phyloP scores from a whole-genome alignment of 35 echinoderm and acorn worm genomes.

The Patiria miniata region DNA sequence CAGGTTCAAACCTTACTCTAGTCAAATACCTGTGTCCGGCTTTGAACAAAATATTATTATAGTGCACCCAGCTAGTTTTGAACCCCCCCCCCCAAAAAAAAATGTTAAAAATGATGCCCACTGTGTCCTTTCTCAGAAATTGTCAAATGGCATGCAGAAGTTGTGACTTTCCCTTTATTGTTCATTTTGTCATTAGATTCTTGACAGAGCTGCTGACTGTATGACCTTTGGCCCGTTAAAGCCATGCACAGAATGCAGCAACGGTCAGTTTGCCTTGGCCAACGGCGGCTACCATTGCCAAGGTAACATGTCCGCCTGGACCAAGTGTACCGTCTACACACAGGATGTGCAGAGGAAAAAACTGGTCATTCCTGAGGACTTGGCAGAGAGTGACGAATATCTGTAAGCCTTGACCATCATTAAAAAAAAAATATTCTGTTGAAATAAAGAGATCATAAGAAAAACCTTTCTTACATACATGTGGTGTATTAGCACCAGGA shows the following conservation, averaged over 20 bases:
- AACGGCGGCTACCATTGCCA: constrained; percentile 64
- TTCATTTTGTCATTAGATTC: constrained; percentile 50
- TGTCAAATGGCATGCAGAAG: too few relatives aligned
- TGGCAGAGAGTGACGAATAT: constrained; percentile 62
- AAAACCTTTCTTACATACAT: too few relatives aligned
- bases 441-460: not conserved
- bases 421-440: not conserved
- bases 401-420: constrained; percentile 55
- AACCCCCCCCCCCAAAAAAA: too few relatives aligned
- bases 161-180: not conserved
- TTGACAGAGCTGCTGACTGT: constrained; percentile 73
- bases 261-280: constrained; percentile 75
- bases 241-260: constrained; percentile 69
- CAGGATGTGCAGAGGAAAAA: constrained; percentile 54
- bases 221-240: constrained; percentile 91
- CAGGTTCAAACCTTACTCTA: too few relatives aligned
- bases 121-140: too few relatives aligned
- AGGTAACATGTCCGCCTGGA: constrained; percentile 87
- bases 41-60: too few relatives aligned
- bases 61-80: too few relatives aligned
- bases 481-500: too few relatives aligned
- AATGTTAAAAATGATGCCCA: too few relatives aligned
- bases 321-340: constrained; percentile 70
- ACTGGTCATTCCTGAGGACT: constrained; percentile 54
- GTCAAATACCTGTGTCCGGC: too few relatives aligned